Evolutionary conservation across 2,888 invertebrate genomes (phyloP), one percentile per base, ranked within the genome.

Genomic region (Tetranychus piercei): DNA sequence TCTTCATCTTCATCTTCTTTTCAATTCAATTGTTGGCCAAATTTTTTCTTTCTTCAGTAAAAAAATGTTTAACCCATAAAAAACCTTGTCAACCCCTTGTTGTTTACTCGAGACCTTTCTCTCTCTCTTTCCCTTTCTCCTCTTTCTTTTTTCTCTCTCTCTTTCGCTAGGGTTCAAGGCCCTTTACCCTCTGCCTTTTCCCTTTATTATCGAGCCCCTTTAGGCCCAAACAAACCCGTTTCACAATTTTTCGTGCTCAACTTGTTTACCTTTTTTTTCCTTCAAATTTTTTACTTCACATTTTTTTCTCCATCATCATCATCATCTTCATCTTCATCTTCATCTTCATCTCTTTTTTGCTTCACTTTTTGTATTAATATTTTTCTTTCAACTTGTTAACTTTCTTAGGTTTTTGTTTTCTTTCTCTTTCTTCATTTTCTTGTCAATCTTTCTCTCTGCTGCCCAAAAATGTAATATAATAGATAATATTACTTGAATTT

Each of bases 121-220:
- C 69, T 69, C 55, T 55, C 55, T 15, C 9, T 15, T 55, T 7
- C 55, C 9, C 15, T 55, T 55, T 15, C n/a, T n/a, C 8, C 69
- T 69, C 69, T 69, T 11, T n/a, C n/a, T 5, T 9, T 69, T 18
- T 18, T 23, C 69, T 69, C 69, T 69, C 69, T 69, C 23, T 69
- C 69, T 20, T n/a, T 69, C 34, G 9, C 69, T 69, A 23, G 11
- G 69, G 69, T 23, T 23, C 69, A 20, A 23, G 22, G 22, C 22
- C 69, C 69, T 69, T 69, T 69, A n/a, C n/a, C 69, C 34, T 69
- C n/a, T 23, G 69, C 69, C 69, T 23, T 69, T 69, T 23, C 15
- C 69, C 69, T 23, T 69, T 69, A 11, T 23, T 69, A 23, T 20
- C n/a, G n/a, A 23, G 69, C 22, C 22, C 69, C 69, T 69, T 20